Base-by-base conservation (phyloP, 2,888 invertebrate species). In the Drosophila falleni region DNA sequence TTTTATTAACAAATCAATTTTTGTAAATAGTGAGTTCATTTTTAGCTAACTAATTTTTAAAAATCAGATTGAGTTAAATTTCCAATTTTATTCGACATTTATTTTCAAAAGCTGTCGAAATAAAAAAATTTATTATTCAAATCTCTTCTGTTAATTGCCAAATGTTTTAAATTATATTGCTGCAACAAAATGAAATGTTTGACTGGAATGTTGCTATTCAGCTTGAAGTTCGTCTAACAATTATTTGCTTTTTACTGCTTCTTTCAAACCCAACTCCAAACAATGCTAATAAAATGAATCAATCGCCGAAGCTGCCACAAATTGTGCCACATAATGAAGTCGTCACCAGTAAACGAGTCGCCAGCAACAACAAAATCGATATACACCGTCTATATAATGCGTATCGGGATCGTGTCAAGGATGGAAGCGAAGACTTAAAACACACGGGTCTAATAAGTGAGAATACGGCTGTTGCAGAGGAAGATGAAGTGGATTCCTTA, bases 161-260 rank as follows among this genome's bases (percentile, higher is more conserved):
- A 56, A 56, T 68, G 59, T 49, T 69, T 26, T 39, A 53, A 53
- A 35, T 66, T 66, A 37, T 49, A 63, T 60, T 55, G 31, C 15
- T 31, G 41, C n/a, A 66, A 72, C 75, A 86, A 80, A 65, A 89
- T 87, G 84, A 81, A 77, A 87, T 90, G 87, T 78, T 65, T 80
- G 67, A 49, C 59, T 78, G 76, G 67, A 61, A 51, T 71, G 55
- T 55, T 49, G 55, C 54, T 47, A 55, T 35, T 37, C 60, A 60
- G 60, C 50, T 16, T 44, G 42, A 33, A 55, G 15, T 63, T 66
- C 69, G 19, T 19, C 58, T 51, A 69, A 55, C 19, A 26, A 42
- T 56, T 9, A 37, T 75, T 29, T 73, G 64, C n/a, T 19, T 69
- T 15, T 31, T 83, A 19, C 33, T 84, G 23, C 37, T 81, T 1